A percentile compares a stretch with the other conserved stretches of the same genome.
Evolutionary conservation across 2,797 vertebrate species (phyloP).

Genomic region (Gouania willdenowi): DNA sequence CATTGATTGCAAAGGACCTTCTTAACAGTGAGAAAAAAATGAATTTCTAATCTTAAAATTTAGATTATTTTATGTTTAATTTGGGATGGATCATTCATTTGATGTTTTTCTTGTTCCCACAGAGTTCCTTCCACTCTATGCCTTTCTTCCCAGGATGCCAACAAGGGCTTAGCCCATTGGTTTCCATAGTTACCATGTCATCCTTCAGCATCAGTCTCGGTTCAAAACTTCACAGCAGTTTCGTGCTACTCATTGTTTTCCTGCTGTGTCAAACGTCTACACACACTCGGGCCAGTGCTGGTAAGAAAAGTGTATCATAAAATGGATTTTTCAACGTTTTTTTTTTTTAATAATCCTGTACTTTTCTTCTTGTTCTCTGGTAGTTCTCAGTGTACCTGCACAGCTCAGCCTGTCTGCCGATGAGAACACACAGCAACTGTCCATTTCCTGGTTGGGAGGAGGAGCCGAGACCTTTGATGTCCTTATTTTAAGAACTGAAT

Average conservation of each 20-base stretch:
- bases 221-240: constrained; percentile 2
- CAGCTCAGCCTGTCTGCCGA: constrained; percentile 47
- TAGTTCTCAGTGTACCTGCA: constrained; percentile 56
- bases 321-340: too few species aligned
- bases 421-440: constrained; percentile 41
- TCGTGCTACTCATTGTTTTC: constrained; percentile 37
- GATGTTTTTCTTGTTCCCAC: too few species aligned
- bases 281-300: constrained; percentile 28
- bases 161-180: neutral
- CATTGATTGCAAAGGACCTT: too few species aligned
- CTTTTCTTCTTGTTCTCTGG: neutral
- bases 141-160: too few species aligned
- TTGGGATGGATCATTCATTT: too few species aligned
- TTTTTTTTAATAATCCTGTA: neutral
- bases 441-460: constrained; percentile 68
- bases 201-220: neutral
- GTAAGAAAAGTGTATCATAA: constrained; percentile 59
- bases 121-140: too few species aligned
- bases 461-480: constrained; percentile 60
- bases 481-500: constrained; percentile 69
- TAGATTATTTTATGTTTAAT: too few species aligned
- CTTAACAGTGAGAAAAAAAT: too few species aligned
- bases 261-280: constrained; percentile 31
- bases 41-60: too few species aligned
- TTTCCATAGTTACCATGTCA: constrained; percentile 52